Conservation (phyloP, 2,113 vertebrate species). For the Propithecus coquereli region DNA sequence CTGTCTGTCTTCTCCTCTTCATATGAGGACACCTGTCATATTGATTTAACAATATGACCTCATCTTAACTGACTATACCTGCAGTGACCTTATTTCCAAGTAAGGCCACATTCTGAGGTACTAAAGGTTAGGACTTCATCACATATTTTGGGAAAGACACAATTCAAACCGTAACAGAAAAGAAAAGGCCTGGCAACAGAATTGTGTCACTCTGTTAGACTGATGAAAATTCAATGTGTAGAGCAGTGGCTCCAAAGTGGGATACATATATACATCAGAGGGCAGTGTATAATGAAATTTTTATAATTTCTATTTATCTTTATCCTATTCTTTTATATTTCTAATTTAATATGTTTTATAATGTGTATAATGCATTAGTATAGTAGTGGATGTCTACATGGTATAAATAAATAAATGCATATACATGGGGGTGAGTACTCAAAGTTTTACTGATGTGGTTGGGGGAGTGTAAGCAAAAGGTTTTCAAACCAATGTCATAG, state of each 20-base stretch:
- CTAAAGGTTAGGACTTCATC: not conserved
- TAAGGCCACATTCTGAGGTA: not conserved
- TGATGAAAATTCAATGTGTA: not conserved
- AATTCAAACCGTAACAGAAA: not conserved
- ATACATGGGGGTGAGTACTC: fast-evolving
- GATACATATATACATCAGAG: not conserved
- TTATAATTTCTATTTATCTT: not conserved
- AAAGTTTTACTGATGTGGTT: not conserved
- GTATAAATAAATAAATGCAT: not conserved
- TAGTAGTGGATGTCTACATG: not conserved
- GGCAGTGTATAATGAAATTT: not conserved
- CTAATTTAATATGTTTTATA: not conserved
- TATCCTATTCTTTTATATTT: not conserved
- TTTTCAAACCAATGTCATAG: not conserved
- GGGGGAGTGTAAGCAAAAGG: not conserved
- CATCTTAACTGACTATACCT: not conserved
- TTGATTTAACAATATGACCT: not conserved
- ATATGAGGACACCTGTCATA: not conserved
- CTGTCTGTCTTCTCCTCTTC: not conserved
- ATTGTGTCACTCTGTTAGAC: not conserved
- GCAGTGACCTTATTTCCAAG: not conserved
- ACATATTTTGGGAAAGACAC: not conserved
- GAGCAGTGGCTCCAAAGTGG: not conserved
- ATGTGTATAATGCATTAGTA: not conserved
- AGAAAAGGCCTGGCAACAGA: not conserved